Conservation (phyloP, 1,140 invertebrate genomes). For the Dolichoris vasculosae region DNA sequence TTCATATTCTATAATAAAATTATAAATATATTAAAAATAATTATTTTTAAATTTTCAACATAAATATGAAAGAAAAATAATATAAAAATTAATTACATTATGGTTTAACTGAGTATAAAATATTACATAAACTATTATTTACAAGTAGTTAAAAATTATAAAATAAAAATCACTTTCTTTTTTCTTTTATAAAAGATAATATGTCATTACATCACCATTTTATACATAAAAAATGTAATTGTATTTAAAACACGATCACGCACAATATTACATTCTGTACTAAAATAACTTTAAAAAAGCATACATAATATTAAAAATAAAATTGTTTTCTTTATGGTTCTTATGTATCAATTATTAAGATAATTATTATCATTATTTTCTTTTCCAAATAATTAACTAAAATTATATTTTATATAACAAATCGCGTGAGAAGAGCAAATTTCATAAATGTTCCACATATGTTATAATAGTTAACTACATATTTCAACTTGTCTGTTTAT, state of each 20-base stretch:
- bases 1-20: conserved; percentile 52
- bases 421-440: background rate
- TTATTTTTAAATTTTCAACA: background rate
- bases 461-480: background rate
- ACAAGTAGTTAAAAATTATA: background rate
- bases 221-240: background rate
- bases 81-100: background rate
- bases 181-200: background rate
- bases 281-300: background rate
- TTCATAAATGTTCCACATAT: background rate
- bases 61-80: background rate
- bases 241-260: background rate
- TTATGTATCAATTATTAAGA: no score
- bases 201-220: background rate
- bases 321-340: no score
- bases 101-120: background rate
- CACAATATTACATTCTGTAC: background rate
- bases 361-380: no score
- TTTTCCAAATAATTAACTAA: background rate
- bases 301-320: background rate
- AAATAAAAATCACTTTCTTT: background rate
- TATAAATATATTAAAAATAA: background rate
- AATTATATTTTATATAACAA: background rate
- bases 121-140: background rate
- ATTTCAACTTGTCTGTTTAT: background rate